Evolutionary conservation across 2,797 vertebrate species (phyloP).

Genomic region (Pipistrellus pipistrellus): DNA sequence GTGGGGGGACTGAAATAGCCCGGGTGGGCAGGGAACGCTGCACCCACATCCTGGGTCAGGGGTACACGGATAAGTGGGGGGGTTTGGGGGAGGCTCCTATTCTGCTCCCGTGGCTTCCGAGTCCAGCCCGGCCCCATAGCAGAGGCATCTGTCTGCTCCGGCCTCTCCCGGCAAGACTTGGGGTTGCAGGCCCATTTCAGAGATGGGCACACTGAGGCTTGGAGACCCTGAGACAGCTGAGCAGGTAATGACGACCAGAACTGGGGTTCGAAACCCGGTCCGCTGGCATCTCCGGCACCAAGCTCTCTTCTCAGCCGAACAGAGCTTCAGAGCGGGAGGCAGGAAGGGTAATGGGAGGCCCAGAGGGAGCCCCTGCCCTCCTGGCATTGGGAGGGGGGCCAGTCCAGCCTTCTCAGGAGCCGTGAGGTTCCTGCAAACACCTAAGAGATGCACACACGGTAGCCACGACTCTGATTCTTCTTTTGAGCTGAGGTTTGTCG

Average conservation of each 20-base stretch:
- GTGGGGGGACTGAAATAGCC: background rate
- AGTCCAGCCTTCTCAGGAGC: background rate
- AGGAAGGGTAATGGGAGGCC: rapidly evolving
- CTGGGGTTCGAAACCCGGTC: rapidly evolving
- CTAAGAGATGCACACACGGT: rapidly evolving
- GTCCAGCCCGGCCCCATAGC: background rate
- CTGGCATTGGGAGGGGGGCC: rapidly evolving
- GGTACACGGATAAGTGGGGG: too few relatives aligned
- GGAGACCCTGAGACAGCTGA: too few relatives aligned
- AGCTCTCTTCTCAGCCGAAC: background rate
- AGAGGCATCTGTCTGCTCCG: background rate
- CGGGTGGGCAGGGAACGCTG: background rate
- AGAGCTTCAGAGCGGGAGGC: rapidly evolving
- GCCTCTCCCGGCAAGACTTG: background rate
- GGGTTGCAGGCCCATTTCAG: background rate
- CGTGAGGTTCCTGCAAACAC: background rate
- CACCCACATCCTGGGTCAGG: too few relatives aligned
- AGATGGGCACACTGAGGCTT: background rate
- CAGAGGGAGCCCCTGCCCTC: background rate
- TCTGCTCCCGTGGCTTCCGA: background rate
- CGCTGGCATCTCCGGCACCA: rapidly evolving
- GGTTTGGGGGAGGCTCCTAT: background rate
- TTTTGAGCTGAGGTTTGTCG: background rate
- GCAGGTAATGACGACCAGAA: background rate
- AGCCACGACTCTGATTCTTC: background rate